Base-by-base conservation (phyloP, 1,140 invertebrate species). In the Temnothorax curvispinosus region DNA sequence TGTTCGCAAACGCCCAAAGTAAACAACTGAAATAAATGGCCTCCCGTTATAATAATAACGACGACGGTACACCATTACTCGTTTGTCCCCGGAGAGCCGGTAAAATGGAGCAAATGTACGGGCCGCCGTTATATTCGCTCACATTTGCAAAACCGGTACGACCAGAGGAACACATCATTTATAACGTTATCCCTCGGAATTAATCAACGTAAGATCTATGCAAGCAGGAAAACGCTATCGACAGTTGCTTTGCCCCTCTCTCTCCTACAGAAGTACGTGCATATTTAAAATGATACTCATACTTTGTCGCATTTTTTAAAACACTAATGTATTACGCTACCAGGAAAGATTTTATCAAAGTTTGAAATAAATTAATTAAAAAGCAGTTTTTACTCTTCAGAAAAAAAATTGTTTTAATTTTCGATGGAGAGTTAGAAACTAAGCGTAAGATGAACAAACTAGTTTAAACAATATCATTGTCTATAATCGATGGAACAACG, bases 11-110 rank as follows among this genome's bases (percentile, higher is more conserved):
- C 87, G 67, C 62, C 87, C 85, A 91, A 89, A 81, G 77, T 74
- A 91, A 91, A 90, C 87, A 91, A 89, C 85, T 78, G 86, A 90
- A 91, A 91, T 91, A 91, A 91, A 91, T 72, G 85, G 60, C 87
- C 85, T 90, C 87, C 41, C 64, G 87, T 91, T 89, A 89, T 87
- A 91, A 91, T 91, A 89, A 82, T 91, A 87, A 87, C 80, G 77
- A 50, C 62, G 71, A 21, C 75, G 50, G 76, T 87, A 44, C 58
- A 77, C 71, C 85, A 89, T 89, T 35, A 81, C 56, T 56, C 50
- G 85, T 77, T 89, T 52, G 76, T 82, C 54, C 52, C 13, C 71
- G 7, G 35, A 52, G 75, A 75, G 69, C 27, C 18, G 52, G 21
- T 21, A 60, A 38, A 89, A 88, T 67, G 60, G 87, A 62, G 74